Evolutionary conservation across 1,140 invertebrate species (phyloP).

Genomic region (Eueides isabella): DNA sequence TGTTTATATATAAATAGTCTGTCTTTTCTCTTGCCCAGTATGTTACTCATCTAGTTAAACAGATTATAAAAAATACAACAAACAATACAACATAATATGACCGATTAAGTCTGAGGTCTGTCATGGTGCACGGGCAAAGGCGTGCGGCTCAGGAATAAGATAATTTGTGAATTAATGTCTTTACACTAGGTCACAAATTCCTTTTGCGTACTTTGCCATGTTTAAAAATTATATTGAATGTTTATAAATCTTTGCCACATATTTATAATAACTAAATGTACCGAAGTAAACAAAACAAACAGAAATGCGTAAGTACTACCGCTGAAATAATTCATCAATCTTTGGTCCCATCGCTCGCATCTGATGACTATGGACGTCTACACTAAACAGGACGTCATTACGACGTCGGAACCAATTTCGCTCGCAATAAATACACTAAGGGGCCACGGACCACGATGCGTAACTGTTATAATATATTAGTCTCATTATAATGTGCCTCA

Average conservation of each 20-base stretch:
- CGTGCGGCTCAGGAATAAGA: no score
- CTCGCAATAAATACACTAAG: conserved; percentile 7
- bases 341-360: not conserved
- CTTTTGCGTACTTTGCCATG: no score
- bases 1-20: no score
- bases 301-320: not conserved
- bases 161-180: no score
- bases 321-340: not conserved
- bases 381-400: conserved; percentile 28
- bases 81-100: no score
- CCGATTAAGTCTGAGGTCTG: no score
- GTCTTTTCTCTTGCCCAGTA: not conserved
- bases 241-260: no score
- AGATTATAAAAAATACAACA: not conserved
- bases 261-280: no score
- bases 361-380: conserved; percentile 13
- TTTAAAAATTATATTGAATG: no score
- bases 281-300: not conserved
- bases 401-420: conserved; percentile 24
- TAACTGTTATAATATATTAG: not conserved
- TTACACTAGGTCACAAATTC: no score
- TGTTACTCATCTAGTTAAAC: not conserved
- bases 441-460: conserved; percentile 8
- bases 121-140: no score
- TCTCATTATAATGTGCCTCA: not conserved